Percentiles rank a stretch among this genome's conserved stretches.
These are phyloP conservation scores for Lepus oiostolus DNA, from an alignment of 2,797 vertebrate genomes.

Conservation along the genomic window DNA sequence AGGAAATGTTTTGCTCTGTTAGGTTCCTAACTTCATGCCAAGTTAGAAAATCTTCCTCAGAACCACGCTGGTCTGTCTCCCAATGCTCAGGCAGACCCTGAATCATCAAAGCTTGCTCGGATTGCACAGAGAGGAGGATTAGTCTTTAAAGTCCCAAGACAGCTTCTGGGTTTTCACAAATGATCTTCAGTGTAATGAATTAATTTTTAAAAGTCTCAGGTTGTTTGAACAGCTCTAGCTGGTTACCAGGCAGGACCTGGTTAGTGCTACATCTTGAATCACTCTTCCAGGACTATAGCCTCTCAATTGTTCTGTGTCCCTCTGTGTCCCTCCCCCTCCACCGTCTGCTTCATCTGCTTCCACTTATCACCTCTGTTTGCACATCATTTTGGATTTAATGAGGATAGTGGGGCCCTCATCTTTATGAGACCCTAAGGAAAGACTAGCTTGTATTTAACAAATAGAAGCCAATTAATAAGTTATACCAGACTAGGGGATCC, in stretches of 20 bases:
- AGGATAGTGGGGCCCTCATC: not conserved
- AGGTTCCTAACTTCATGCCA: not conserved
- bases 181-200: not conserved
- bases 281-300: not conserved
- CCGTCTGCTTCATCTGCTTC: not conserved
- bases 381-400: conserved; percentile 15
- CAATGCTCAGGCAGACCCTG: not conserved
- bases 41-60: not conserved
- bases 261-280: not conserved
- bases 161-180: not conserved
- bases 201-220: not conserved
- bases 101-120: not conserved
- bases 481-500: not conserved
- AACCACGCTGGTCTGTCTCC: not conserved
- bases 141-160: not conserved
- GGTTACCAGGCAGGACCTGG: not conserved
- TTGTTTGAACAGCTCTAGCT: not conserved
- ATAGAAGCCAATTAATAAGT: conserved; percentile 38
- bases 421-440: conserved; percentile 14
- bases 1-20: not conserved
- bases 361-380: not conserved
- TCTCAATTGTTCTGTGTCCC: not conserved
- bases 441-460: conserved; percentile 8
- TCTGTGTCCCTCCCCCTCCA: not conserved
- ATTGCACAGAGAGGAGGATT: not conserved